Base-by-base conservation (phyloP, 2,797 vertebrate species). In the Gymnoscopelus braueri region DNA sequence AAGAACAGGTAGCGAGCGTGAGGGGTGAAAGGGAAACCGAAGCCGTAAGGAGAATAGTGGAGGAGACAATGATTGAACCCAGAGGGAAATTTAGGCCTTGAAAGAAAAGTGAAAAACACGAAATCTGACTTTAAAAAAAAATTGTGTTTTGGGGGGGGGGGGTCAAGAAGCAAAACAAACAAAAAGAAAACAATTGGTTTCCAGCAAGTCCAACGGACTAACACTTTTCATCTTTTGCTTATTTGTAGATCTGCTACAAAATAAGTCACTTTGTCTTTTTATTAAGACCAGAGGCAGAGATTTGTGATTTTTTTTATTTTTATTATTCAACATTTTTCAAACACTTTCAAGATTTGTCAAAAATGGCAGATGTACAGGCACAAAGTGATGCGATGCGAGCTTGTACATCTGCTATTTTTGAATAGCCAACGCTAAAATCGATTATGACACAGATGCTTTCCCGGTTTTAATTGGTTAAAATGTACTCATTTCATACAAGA, bases 11-110 rank as follows among this genome's bases (percentile, higher is more conserved):
- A 67, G 53, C 52, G 63, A 47, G 76, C 62, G 44, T 58, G 67
- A 69, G 39, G 12, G 29, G 29, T 49, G 24, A 52, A 54, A 63
- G 69, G 11, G 61, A 71, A 60, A 32, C 52, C 57, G 64, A 50
- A 52, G 55, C 51, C 8, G 15, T 8, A 39, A 39, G 24, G 58
- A 65, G 65, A 72, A 54, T 19, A 59, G 56, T 53, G 62, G 70
- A 65, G 51, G 2, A 29, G 35, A 39, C 3, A 39, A 39, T 62
- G 58, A 67, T 66, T 26, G 9, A 50, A 65, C 56, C 24, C 61
- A 80, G 65, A 58, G 61, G 56, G 39, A 69, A 77, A 69, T 48
- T 39, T 77, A 61, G 19, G 65, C 53, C 63, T 75, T 78, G 52
- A 65, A 78, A 74, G 19, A 67, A 35, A n/a, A 51, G 35, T 64